These are phyloP conservation scores for Acestrorhynchus altus DNA, from an alignment of 2,797 vertebrate genomes.

Conservation along the genomic window DNA sequence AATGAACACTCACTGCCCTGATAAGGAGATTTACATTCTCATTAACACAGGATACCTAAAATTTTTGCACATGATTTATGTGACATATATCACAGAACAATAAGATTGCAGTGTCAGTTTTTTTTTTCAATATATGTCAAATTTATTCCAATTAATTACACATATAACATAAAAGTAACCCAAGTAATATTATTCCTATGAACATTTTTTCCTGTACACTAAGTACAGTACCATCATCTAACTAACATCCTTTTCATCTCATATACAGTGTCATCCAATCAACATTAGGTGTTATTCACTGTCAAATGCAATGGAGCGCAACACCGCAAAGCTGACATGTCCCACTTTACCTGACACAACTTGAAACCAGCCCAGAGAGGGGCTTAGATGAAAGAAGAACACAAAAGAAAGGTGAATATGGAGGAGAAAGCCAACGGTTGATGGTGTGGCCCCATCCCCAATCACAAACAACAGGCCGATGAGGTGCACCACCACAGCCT, in stretches of 20 bases:
- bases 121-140: too few species aligned
- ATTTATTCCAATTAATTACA: too few species aligned
- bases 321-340: not conserved
- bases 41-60: too few species aligned
- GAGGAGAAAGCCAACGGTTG: conserved; percentile 6
- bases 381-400: conserved; percentile 19
- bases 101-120: too few species aligned
- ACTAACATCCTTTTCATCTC: not conserved
- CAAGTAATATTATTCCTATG: too few species aligned
- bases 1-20: too few species aligned
- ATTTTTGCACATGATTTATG: too few species aligned
- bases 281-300: not conserved
- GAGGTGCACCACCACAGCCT: conserved; percentile 70
- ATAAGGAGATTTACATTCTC: too few species aligned
- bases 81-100: too few species aligned
- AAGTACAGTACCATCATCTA: not conserved
- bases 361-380: not conserved
- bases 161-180: too few species aligned
- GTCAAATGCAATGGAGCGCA: not conserved
- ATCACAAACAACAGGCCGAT: conserved; percentile 70
- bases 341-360: not conserved
- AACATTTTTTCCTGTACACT: not conserved
- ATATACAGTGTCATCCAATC: not conserved
- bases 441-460: conserved; percentile 36
- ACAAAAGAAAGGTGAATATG: conserved; percentile 20